These are phyloP conservation scores for Erebia ligea DNA, from an alignment of 2,888 invertebrate species.

Conservation along the genomic window DNA sequence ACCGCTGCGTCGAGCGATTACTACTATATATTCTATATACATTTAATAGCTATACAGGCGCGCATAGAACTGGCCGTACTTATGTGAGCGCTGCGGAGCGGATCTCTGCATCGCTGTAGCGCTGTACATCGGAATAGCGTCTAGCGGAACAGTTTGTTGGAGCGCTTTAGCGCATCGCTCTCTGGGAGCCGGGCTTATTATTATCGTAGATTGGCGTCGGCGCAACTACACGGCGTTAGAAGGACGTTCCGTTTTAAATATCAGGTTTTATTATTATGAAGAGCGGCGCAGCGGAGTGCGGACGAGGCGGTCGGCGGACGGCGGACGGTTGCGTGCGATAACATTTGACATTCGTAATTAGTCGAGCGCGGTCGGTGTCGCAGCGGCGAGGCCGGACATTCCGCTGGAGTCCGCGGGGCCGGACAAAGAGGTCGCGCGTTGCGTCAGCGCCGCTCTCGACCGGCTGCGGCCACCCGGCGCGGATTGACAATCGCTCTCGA, in stretches of 20 bases:
- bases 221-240: slow-evolving; percentile 84
- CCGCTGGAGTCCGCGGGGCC: slow-evolving; percentile 60
- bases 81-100: slow-evolving; percentile 79
- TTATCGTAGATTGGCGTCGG: slow-evolving; percentile 84
- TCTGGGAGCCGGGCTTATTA: slow-evolving; percentile 79
- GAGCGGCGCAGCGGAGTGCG: slow-evolving; percentile 82
- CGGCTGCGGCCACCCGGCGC: slow-evolving; percentile 20
- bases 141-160: slow-evolving; percentile 46
- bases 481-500: slow-evolving; percentile 41
- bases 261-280: slow-evolving; percentile 84
- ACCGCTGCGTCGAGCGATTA: slow-evolving; percentile 84
- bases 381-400: slow-evolving; percentile 59
- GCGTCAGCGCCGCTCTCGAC: slow-evolving; percentile 61
- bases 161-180: slow-evolving; percentile 72
- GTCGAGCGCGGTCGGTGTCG: slow-evolving; percentile 69
- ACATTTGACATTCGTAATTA: slow-evolving; percentile 84
- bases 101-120: slow-evolving; percentile 65
- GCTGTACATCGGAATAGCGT: slow-evolving; percentile 59
- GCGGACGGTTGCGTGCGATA: slow-evolving; percentile 82
- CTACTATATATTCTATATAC: slow-evolving; percentile 84
- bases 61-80: slow-evolving; percentile 84
- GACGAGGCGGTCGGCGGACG: slow-evolving; percentile 61
- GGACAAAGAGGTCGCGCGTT: slow-evolving; percentile 82
- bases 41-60: slow-evolving; percentile 84
- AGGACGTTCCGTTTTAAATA: slow-evolving; percentile 84